Conservation (phyloP, 2,888 invertebrate species). For the Drosophila dives region DNA sequence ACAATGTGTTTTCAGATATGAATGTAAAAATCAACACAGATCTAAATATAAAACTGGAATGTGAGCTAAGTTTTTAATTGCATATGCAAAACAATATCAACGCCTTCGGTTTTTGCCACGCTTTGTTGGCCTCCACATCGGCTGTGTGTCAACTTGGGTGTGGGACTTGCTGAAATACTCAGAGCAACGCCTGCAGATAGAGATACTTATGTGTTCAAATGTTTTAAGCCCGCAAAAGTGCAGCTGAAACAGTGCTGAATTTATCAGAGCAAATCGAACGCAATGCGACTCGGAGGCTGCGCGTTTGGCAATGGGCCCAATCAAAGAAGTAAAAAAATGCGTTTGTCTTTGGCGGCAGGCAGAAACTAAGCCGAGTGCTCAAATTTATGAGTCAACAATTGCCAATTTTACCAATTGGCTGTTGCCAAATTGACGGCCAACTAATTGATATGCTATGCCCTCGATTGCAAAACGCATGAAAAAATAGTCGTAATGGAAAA, state of each 20-base stretch:
- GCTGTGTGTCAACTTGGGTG: slow-evolving; percentile 34
- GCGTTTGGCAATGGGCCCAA: slow-evolving; percentile 43
- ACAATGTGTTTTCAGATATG: slow-evolving; percentile 24
- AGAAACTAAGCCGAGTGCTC: slow-evolving; percentile 17
- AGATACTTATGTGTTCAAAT: slow-evolving; percentile 25
- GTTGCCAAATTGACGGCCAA: slow-evolving; percentile 40
- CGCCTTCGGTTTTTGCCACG: slow-evolving; percentile 62
- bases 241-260: slow-evolving; percentile 25
- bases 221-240: slow-evolving; percentile 48
- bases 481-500: slow-evolving; percentile 21
- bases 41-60: slow-evolving; percentile 17
- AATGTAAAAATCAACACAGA: slow-evolving; percentile 12
- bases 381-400: slow-evolving; percentile 50
- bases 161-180: slow-evolving; percentile 33
- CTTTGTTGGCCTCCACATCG: slow-evolving; percentile 59
- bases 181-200: slow-evolving; percentile 44
- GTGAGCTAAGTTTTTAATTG: slow-evolving; percentile 57
- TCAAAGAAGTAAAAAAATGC: slow-evolving; percentile 18
- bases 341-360: background rate
- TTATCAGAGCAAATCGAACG: slow-evolving; percentile 57
- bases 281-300: slow-evolving; percentile 48
- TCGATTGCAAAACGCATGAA: slow-evolving; percentile 23
- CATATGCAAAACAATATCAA: slow-evolving; percentile 64
- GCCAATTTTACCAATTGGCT: slow-evolving; percentile 29
- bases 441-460: slow-evolving; percentile 52